These are phyloP conservation scores for Synodontis membranacea DNA, from an alignment of 2,113 vertebrate species.

Conservation along the genomic window DNA sequence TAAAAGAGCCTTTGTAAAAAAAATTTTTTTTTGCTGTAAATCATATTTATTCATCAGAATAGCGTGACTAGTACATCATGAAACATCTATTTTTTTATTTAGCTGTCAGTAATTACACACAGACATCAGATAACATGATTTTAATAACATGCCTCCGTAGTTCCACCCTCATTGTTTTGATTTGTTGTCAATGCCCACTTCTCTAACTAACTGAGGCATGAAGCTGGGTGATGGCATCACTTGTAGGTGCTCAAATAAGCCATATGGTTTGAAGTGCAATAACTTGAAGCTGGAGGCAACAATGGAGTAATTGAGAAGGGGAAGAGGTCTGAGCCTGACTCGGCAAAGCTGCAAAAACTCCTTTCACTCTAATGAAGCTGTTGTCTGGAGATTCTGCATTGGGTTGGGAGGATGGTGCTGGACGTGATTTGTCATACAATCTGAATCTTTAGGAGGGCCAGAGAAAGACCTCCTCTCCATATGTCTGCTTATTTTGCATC, in stretches of 20 bases:
- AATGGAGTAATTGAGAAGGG: conserved; percentile 72
- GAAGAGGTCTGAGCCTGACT: conserved; percentile 72
- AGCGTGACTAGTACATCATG: not conserved
- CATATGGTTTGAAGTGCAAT: conserved; percentile 74
- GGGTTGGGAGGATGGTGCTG: conserved; percentile 57
- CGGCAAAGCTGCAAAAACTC: conserved; percentile 75
- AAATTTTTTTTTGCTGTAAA: no score
- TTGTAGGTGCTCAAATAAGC: conserved; percentile 53
- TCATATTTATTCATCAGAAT: not conserved
- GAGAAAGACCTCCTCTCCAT: conserved; percentile 78
- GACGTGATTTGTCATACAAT: conserved; percentile 83
- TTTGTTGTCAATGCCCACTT: conserved; percentile 17
- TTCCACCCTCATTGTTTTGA: not conserved
- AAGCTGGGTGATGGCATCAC: conserved; percentile 43
- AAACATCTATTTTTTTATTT: not conserved
- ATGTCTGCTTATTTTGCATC: conserved; percentile 79
- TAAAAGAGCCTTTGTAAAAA: no score
- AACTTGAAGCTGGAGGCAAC: conserved; percentile 71
- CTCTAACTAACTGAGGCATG: not conserved
- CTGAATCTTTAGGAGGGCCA: conserved; percentile 78
- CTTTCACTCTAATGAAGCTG: conserved; percentile 80
- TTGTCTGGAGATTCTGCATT: conserved; percentile 65
- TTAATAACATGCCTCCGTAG: conserved; percentile 1
- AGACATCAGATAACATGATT: not conserved
- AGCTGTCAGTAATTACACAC: not conserved